Percentiles rank a stretch among this genome's conserved stretches.
Evolutionary conservation across 2,797 vertebrate species (phyloP).

Genomic region (Arctocebus calabarensis): DNA sequence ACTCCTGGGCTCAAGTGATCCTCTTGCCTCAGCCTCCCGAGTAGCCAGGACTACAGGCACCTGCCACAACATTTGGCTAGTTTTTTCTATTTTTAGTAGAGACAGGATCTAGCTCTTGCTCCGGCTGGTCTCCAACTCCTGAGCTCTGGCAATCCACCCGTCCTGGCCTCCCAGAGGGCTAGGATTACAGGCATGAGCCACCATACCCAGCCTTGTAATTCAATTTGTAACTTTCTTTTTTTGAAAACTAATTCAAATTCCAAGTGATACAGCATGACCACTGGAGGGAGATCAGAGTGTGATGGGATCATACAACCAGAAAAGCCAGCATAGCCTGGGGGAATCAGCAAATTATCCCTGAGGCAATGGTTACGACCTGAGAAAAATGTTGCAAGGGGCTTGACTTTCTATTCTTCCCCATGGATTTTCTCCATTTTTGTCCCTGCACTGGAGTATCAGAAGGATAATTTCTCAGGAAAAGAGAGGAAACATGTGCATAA

Average conservation of each 20-base stretch:
- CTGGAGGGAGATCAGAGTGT: background rate
- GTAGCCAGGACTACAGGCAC: too few relatives aligned
- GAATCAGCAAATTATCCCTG: background rate
- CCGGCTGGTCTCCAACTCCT: too few relatives aligned
- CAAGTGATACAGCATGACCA: background rate
- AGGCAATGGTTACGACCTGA: background rate
- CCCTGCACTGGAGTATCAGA: background rate
- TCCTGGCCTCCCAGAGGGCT: too few relatives aligned
- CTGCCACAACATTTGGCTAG: too few relatives aligned
- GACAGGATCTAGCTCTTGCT: too few relatives aligned
- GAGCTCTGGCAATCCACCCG: too few relatives aligned
- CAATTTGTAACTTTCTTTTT: background rate
- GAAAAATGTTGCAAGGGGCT: background rate
- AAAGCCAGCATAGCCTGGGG: background rate
- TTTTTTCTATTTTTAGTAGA: too few relatives aligned
- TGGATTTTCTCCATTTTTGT: background rate
- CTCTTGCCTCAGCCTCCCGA: too few relatives aligned
- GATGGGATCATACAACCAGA: background rate
- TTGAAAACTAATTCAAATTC: background rate
- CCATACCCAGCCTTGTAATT: background rate
- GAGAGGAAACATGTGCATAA: background rate
- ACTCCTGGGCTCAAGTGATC: too few relatives aligned
- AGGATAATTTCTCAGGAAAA: background rate
- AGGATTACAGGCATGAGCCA: too few relatives aligned
- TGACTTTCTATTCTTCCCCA: background rate